Percentiles rank a stretch among this genome's conserved stretches.
Conservation (phyloP, 2,113 vertebrate genomes). For the Aptenodytes forsteri region DNA sequence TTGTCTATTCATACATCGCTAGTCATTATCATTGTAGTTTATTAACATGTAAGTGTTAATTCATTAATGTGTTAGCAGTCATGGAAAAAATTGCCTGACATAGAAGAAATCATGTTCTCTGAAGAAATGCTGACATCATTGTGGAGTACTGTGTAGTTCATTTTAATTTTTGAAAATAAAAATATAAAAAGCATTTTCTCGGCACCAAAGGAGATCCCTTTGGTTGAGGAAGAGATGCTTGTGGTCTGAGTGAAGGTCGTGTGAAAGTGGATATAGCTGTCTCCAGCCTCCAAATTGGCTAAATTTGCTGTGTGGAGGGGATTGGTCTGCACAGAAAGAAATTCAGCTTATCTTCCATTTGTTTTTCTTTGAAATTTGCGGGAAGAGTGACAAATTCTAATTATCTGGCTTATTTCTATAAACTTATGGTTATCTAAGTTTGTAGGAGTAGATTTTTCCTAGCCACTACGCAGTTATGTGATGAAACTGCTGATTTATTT, state of each 20-base stretch:
- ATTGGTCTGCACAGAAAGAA: background rate
- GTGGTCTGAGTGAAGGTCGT: background rate
- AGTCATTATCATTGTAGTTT: background rate
- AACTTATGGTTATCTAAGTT: background rate
- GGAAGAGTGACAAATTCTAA: background rate
- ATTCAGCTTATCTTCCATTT: background rate
- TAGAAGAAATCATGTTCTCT: background rate
- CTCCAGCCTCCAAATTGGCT: background rate
- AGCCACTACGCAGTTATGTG: background rate
- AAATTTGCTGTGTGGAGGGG: background rate
- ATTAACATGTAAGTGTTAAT: background rate
- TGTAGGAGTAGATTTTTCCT: background rate
- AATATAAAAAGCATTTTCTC: background rate
- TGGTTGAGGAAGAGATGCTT: background rate
- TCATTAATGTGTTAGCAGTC: background rate
- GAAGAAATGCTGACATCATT: background rate
- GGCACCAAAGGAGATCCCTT: background rate
- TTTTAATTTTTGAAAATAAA: background rate
- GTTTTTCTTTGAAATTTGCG: background rate
- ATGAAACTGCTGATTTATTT: background rate
- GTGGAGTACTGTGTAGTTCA: background rate
- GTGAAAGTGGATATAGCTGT: background rate
- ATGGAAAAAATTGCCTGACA: background rate
- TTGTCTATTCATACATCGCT: background rate
- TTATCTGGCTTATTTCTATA: background rate